These are phyloP conservation scores for Platycheirus rosarum DNA, from an alignment of 2,888 invertebrate species.

Conservation along the genomic window DNA sequence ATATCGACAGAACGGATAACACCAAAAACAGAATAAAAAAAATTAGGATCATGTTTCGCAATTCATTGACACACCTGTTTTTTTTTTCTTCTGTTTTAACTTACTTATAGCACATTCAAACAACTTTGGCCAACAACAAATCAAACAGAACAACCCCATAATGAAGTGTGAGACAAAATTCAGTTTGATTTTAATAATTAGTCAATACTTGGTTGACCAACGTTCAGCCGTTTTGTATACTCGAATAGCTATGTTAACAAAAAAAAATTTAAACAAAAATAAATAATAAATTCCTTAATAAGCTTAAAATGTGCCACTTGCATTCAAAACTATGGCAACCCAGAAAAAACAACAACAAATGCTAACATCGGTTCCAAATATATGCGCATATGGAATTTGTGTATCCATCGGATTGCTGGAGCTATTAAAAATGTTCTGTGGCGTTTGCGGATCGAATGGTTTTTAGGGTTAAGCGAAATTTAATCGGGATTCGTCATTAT, in stretches of 20 bases:
- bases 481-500: conserved; percentile 40
- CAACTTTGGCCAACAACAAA: background rate
- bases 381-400: conserved; percentile 27
- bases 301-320: conserved; percentile 49
- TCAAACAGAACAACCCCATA: background rate
- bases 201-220: background rate
- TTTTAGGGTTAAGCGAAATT: conserved; percentile 53
- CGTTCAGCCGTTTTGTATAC: background rate
- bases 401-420: conserved; percentile 15
- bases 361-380: background rate
- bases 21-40: conserved; percentile 25
- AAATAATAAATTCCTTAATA: conserved; percentile 41
- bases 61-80: conserved; percentile 73
- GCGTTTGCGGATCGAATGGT: conserved; percentile 34
- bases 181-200: background rate
- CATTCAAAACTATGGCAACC: background rate
- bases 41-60: conserved; percentile 72
- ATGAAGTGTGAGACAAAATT: conserved; percentile 25
- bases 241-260: background rate
- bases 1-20: conserved; percentile 19
- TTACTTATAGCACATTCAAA: conserved; percentile 17
- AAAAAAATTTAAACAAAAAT: background rate
- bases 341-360: background rate
- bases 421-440: conserved; percentile 41
- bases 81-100: background rate